Evolutionary conservation across 2,888 invertebrate genomes (phyloP).

Genomic region (Leptopterna dolabrata): DNA sequence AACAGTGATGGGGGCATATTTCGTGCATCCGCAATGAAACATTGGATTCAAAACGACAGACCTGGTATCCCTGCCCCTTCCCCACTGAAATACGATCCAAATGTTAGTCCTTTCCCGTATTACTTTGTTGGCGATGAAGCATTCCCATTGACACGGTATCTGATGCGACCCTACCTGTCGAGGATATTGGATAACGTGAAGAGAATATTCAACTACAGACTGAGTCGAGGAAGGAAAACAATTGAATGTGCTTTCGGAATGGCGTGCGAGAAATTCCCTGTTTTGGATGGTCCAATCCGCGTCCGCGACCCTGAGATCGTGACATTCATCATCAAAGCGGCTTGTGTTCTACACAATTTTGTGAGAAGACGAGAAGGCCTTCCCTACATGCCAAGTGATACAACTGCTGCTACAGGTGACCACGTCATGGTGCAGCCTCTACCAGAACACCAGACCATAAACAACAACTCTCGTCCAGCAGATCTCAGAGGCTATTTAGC

Average conservation of each 20-base stretch:
- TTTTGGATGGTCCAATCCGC: slow-evolving; percentile 1
- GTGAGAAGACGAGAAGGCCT: not conserved
- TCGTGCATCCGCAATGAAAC: slow-evolving; percentile 60
- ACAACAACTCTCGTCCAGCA: not conserved
- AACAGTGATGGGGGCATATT: slow-evolving; percentile 64
- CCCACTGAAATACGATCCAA: slow-evolving; percentile 30
- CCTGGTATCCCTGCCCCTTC: slow-evolving; percentile 59
- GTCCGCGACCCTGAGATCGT: not conserved
- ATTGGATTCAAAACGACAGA: slow-evolving; percentile 49
- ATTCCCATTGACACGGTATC: not conserved
- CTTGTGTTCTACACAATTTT: slow-evolving; percentile 24
- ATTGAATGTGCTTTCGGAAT: not conserved
- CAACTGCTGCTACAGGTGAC: not conserved
- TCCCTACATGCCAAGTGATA: not conserved
- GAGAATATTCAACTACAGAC: slow-evolving; percentile 31
- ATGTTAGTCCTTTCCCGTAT: slow-evolving; percentile 62
- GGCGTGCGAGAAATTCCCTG: slow-evolving; percentile 32
- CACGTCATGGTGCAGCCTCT: not conserved
- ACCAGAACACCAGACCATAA: slow-evolving; percentile 29
- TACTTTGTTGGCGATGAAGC: slow-evolving; percentile 62
- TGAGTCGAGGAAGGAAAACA: not conserved
- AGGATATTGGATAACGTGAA: not conserved
- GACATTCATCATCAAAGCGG: not conserved
- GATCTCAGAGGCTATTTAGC: not conserved
- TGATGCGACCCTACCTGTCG: slow-evolving; percentile 30